phyloP scores from a whole-genome alignment of 2,888 invertebrate genomes.

The Euphydryas editha region DNA sequence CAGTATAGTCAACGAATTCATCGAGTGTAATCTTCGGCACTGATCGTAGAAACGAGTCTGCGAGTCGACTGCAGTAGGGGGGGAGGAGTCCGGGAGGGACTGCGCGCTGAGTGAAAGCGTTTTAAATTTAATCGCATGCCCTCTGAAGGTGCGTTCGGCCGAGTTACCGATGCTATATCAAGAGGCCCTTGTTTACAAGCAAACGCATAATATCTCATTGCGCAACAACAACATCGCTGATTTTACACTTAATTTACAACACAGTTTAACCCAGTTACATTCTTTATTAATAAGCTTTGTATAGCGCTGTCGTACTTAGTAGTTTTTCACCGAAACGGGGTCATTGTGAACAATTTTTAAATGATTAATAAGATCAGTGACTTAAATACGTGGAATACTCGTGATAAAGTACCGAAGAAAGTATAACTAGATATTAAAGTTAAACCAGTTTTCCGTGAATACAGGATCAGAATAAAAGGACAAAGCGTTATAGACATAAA shows the following conservation, averaged over 20 bases:
- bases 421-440: slow-evolving; percentile 21
- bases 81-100: slow-evolving; percentile 45
- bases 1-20: slow-evolving; percentile 38
- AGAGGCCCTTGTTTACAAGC: slow-evolving; percentile 55
- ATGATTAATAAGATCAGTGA: background rate
- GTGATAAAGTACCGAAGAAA: background rate
- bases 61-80: slow-evolving; percentile 42
- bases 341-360: slow-evolving; percentile 8
- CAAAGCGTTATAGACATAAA: slow-evolving; percentile 42
- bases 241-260: slow-evolving; percentile 46
- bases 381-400: background rate
- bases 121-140: slow-evolving; percentile 67
- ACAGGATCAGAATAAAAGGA: slow-evolving; percentile 56
- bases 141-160: slow-evolving; percentile 61
- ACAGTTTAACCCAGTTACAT: slow-evolving; percentile 43
- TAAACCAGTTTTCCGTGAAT: slow-evolving; percentile 62
- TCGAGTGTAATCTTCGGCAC: slow-evolving; percentile 43
- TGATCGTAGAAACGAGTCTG: slow-evolving; percentile 55
- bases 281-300: slow-evolving; percentile 22
- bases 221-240: slow-evolving; percentile 47
- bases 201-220: slow-evolving; percentile 46
- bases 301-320: slow-evolving; percentile 18
- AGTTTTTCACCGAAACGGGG: slow-evolving; percentile 28
- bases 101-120: slow-evolving; percentile 71
- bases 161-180: slow-evolving; percentile 52